phyloP scores from a whole-genome alignment of 2,888 invertebrate species.

The Caenorhabditis macrosperma region DNA sequence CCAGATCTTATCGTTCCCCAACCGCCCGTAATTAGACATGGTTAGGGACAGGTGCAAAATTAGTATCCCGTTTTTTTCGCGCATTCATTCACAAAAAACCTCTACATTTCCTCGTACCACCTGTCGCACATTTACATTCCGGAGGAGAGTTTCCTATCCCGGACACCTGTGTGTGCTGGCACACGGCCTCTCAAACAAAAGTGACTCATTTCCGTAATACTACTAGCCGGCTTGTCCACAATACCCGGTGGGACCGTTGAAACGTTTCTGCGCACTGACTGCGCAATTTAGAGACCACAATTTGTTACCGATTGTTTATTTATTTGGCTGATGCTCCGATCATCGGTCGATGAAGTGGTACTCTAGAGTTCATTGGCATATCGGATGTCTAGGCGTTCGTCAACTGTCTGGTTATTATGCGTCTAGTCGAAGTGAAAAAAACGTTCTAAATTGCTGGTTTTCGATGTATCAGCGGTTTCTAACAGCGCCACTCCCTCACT shows the following conservation, averaged over 20 bases:
- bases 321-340: not conserved
- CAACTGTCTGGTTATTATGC: not conserved
- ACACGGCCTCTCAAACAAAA: not conserved
- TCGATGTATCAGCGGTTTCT: not conserved
- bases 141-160: not conserved
- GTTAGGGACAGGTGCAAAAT: not conserved
- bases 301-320: not conserved
- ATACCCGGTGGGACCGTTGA: too few relatives aligned
- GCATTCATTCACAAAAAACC: not conserved
- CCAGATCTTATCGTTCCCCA: not conserved
- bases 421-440: too few relatives aligned
- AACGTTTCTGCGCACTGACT: too few relatives aligned
- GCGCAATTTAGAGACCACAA: too few relatives aligned
- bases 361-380: not conserved
- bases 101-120: too few relatives aligned
- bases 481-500: not conserved
- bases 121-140: not conserved
- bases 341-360: not conserved
- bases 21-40: not conserved
- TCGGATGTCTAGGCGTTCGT: too few relatives aligned
- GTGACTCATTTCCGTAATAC: constrained; percentile 1
- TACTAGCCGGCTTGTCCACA: too few relatives aligned
- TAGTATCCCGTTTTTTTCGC: not conserved
- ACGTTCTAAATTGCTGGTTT: not conserved
- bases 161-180: constrained; percentile 1